A percentile compares a stretch with the other conserved stretches of the same genome.
Conservation (phyloP, 2,113 vertebrate genomes). For the Vireo altiloquus region DNA sequence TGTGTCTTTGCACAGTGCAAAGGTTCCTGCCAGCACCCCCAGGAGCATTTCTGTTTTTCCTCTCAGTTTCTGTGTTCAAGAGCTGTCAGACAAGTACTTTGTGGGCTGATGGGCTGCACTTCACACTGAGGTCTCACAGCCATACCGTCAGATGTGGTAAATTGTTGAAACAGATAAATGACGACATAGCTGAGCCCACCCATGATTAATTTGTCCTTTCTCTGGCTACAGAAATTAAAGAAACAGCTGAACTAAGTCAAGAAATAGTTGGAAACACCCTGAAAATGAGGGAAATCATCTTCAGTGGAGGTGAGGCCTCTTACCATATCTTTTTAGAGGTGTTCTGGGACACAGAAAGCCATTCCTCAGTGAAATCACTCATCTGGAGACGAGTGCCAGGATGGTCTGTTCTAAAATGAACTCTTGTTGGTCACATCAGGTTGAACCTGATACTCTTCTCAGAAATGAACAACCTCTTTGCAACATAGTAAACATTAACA, state of each 20-base stretch:
- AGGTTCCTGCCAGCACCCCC: neutral
- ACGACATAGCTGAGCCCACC: rapidly evolving
- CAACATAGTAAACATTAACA: neutral
- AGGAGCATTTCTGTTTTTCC: neutral
- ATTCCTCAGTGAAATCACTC: neutral
- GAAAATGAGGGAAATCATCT: neutral
- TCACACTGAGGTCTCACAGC: neutral
- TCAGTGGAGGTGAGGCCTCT: neutral
- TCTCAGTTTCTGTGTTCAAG: rapidly evolving
- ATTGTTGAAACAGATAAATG: neutral
- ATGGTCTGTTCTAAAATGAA: neutral
- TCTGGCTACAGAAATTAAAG: neutral
- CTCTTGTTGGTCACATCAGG: neutral
- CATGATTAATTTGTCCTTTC: neutral
- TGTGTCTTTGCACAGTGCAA: neutral
- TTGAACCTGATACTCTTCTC: neutral
- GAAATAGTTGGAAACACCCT: neutral
- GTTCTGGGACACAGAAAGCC: neutral
- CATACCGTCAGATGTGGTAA: rapidly evolving
- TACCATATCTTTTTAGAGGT: neutral
- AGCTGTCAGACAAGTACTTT: neutral
- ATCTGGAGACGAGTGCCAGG: neutral
- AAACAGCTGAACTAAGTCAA: neutral
- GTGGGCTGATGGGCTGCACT: neutral
- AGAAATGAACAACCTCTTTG: neutral